Conservation (phyloP, 1,140 invertebrate genomes). For the Elymnias hypermnestra region DNA sequence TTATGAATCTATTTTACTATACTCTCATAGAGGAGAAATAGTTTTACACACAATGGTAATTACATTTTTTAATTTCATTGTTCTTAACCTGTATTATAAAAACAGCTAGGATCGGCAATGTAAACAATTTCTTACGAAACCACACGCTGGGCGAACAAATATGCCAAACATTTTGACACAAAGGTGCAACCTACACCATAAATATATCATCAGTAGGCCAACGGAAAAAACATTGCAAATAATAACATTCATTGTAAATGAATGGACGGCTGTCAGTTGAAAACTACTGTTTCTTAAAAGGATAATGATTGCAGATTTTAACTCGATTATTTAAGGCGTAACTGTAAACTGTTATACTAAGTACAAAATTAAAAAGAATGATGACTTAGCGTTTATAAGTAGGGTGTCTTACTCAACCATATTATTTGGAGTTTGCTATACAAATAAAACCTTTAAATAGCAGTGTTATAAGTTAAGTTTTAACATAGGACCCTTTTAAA, state of each 20-base stretch:
- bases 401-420: background rate
- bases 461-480: too few relatives aligned
- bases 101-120: background rate
- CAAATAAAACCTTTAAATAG: too few relatives aligned
- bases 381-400: constrained; percentile 21
- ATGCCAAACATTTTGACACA: constrained; percentile 45
- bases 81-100: too few relatives aligned
- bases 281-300: constrained; percentile 30
- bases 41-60: too few relatives aligned
- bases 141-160: constrained; percentile 39
- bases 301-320: constrained; percentile 1
- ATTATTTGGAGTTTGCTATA: too few relatives aligned
- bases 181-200: constrained; percentile 21
- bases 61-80: too few relatives aligned
- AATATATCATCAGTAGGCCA: constrained; percentile 34
- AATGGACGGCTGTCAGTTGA: constrained; percentile 21
- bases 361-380: background rate
- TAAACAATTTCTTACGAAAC: constrained; percentile 13
- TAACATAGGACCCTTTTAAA: too few relatives aligned
- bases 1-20: too few relatives aligned
- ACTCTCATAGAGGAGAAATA: too few relatives aligned
- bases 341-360: constrained; percentile 2
- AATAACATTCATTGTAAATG: constrained; percentile 1
- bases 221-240: constrained; percentile 19
- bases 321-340: constrained; percentile 11